Evolutionary conservation across 1,140 invertebrate species (phyloP).

Genomic region (Harlomillsia oculata): DNA sequence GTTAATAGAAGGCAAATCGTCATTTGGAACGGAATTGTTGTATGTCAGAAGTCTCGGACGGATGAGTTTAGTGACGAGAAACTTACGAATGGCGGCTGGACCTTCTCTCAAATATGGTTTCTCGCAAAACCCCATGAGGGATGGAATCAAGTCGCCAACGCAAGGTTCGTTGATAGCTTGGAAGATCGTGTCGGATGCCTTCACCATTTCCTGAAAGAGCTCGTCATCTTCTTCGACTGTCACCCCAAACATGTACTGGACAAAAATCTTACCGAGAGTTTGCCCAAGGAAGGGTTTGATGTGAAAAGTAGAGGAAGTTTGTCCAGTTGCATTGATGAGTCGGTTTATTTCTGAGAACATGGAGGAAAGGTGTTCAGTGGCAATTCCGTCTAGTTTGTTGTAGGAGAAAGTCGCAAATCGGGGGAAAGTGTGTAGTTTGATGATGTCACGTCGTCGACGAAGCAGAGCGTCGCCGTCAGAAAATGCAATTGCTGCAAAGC

Average conservation of each 20-base stretch:
- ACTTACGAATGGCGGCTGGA: constrained; percentile 60
- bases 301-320: no score
- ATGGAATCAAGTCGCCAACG: constrained; percentile 77
- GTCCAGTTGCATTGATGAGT: no score
- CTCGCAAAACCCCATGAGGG: constrained; percentile 63
- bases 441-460: constrained; percentile 62
- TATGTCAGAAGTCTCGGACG: constrained; percentile 14
- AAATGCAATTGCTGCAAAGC: constrained; percentile 65
- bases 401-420: constrained; percentile 59
- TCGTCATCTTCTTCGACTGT: constrained; percentile 56
- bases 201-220: constrained; percentile 53
- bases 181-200: constrained; percentile 74
- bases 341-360: no score
- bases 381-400: constrained; percentile 39
- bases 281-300: constrained; percentile 56
- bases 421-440: constrained; percentile 64
- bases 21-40: background rate
- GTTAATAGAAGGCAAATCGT: no score
- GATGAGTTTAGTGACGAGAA: constrained; percentile 62
- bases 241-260: constrained; percentile 68
- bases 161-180: constrained; percentile 72
- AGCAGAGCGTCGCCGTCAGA: constrained; percentile 78
- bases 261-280: constrained; percentile 73
- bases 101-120: constrained; percentile 57
- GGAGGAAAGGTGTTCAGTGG: constrained; percentile 28